phyloP scores from a whole-genome alignment of 2,797 vertebrate genomes.

The Ceryle rudis region DNA sequence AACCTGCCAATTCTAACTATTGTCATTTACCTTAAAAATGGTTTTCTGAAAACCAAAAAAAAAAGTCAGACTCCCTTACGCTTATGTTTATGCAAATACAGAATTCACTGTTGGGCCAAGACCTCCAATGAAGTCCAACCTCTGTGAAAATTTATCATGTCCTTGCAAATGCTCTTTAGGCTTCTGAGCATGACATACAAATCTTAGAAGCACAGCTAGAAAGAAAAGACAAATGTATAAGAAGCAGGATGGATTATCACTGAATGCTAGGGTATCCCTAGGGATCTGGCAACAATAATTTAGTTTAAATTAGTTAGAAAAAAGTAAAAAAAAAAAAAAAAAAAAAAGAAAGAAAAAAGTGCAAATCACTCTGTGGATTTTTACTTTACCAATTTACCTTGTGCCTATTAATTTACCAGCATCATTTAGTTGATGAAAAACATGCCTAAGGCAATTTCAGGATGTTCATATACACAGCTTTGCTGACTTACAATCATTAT shows the following conservation, averaged over 20 bases:
- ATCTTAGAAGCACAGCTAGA: not conserved
- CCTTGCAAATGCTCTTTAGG: not conserved
- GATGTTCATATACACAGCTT: not conserved
- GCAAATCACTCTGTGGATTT: not conserved
- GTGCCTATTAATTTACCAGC: not conserved
- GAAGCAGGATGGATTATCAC: not conserved
- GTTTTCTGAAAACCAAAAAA: not conserved
- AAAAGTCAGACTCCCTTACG: not conserved
- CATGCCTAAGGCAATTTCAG: not conserved
- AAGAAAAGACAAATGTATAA: not conserved
- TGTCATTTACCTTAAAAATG: not conserved
- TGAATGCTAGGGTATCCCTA: not conserved
- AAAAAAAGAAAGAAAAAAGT: not conserved
- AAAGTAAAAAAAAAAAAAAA: not conserved
- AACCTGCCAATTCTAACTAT: not conserved
- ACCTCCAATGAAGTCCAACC: not conserved
- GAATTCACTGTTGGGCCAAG: not conserved
- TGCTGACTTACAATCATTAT: not conserved
- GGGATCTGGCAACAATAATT: not conserved
- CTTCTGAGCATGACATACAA: conserved; percentile 1
- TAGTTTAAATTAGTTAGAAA: not conserved
- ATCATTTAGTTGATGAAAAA: not conserved
- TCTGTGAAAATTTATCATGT: not conserved
- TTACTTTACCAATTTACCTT: not conserved
- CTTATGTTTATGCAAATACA: not conserved